Percentiles rank a stretch among this genome's conserved stretches.
Evolutionary conservation across 1,140 invertebrate genomes (phyloP).

Genomic region (Bombus superbus): DNA sequence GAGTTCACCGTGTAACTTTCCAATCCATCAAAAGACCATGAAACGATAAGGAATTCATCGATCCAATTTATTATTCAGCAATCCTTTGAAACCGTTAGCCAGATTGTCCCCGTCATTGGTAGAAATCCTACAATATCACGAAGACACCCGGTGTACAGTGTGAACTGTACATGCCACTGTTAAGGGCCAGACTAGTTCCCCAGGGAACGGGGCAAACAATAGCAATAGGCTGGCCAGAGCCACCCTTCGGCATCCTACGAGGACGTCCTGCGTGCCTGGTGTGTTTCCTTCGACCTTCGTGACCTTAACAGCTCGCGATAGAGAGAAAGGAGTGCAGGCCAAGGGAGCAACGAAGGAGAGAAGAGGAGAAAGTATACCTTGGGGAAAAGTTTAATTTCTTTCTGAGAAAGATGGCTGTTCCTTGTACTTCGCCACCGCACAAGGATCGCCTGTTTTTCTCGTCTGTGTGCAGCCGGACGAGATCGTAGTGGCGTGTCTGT

Average conservation of each 20-base stretch:
- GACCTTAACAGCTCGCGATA: constrained; percentile 55
- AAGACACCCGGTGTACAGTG: constrained; percentile 68
- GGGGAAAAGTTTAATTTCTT: constrained; percentile 81
- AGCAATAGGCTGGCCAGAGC: constrained; percentile 74
- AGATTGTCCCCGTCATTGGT: not conserved
- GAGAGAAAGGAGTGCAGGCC: constrained; percentile 13
- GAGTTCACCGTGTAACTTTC: too few species aligned
- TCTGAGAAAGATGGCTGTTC: constrained; percentile 77
- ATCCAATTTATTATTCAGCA: not conserved
- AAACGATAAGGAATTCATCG: not conserved
- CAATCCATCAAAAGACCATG: not conserved
- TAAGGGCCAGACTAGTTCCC: constrained; percentile 70
- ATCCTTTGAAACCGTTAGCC: not conserved
- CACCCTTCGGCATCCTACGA: constrained; percentile 54
- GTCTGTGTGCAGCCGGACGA: constrained; percentile 29
- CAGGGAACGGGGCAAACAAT: constrained; percentile 75
- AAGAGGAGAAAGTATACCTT: constrained; percentile 68
- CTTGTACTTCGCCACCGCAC: constrained; percentile 59
- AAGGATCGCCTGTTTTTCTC: constrained; percentile 46
- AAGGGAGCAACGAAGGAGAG: constrained; percentile 15
- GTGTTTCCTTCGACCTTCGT: constrained; percentile 68
- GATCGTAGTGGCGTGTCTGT: not conserved
- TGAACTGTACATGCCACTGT: constrained; percentile 74
- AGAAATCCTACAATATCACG: constrained; percentile 34
- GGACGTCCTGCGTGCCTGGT: constrained; percentile 45